Evolutionary conservation across 1,140 invertebrate genomes (phyloP), one percentile per base, ranked within the genome.

Genomic region (Atta cephalotes): DNA sequence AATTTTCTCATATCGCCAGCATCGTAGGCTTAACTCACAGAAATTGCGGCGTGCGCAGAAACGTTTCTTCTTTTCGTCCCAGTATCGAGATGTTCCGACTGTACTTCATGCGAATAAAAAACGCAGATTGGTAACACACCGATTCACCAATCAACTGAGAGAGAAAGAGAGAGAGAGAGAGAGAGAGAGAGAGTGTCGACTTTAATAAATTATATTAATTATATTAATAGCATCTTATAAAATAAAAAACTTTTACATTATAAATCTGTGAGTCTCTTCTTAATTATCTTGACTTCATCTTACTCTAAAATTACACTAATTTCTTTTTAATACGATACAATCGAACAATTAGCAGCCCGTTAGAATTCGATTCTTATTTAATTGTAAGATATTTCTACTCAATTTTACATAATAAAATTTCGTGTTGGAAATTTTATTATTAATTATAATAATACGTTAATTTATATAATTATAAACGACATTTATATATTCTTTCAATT

Each of bases 1-100:
- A 70, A 81, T 81, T 81, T 71, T 70, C 65, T 58, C 51, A 28
- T 81, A 81, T 81, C 51, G 16, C 51, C 31, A 21, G 16, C 66
- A 81, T 81, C 79, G 63, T 68, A 39, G n/a, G 28, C 31, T 56
- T 25, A 14, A 31, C 63, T 25, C 49, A 16, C 66, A 58, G 79
- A 58, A 58, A 58, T 81, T 58, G n/a, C 51, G 70, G 39, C n/a
- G 14, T 68, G 77, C 0, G 31, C 16, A 70, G 31, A 56, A 58
- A 56, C 62, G n/a, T 56, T 58, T 14, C 14, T 58, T 81, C 62
- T 70, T 71, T 58, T 49, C n/a, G n/a, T 70, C 31, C 21, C 3
- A 65, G 39, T 68, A 68, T 68, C 76, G 39, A 16, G 21, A 45
- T 45, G 58, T 1, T 35, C 25, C 35, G 25, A 31, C 45, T 56